These are phyloP conservation scores for Graphium colonna DNA, from an alignment of 2,888 invertebrate genomes.

Conservation along the genomic window DNA sequence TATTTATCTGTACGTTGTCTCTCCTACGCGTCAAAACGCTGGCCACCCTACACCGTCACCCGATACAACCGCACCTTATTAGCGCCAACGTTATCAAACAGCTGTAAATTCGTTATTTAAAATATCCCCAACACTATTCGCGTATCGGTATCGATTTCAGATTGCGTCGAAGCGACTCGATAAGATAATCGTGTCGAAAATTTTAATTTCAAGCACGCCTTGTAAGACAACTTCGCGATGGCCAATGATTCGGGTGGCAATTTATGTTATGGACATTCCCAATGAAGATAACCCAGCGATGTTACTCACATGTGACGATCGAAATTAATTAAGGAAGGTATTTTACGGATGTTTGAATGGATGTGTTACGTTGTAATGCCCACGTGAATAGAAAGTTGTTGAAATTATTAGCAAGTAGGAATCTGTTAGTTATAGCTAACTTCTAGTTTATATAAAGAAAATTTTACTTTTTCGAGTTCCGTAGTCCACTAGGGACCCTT, in stretches of 20 bases:
- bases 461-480: too few relatives aligned
- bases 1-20: too few relatives aligned
- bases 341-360: background rate
- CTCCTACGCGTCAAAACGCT: too few relatives aligned
- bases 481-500: too few relatives aligned
- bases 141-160: constrained; percentile 19
- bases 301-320: constrained; percentile 2
- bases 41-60: constrained; percentile 7
- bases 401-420: too few relatives aligned
- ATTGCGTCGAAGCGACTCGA: constrained; percentile 13
- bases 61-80: constrained; percentile 15
- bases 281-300: constrained; percentile 14
- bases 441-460: too few relatives aligned
- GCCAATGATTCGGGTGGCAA: constrained; percentile 14
- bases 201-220: constrained; percentile 20
- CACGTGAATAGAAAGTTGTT: too few relatives aligned
- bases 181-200: constrained; percentile 23
- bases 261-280: constrained; percentile 13
- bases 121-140: constrained; percentile 5
- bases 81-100: constrained; percentile 8
- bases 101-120: constrained; percentile 21
- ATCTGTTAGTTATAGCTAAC: too few relatives aligned
- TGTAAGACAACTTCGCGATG: constrained; percentile 11
- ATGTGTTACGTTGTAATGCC: background rate
- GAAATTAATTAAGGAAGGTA: constrained; percentile 9